Percentiles rank a stretch among this genome's conserved stretches.
These are phyloP conservation scores for Notodonta ziczac DNA, from an alignment of 2,888 invertebrate species.

Conservation along the genomic window DNA sequence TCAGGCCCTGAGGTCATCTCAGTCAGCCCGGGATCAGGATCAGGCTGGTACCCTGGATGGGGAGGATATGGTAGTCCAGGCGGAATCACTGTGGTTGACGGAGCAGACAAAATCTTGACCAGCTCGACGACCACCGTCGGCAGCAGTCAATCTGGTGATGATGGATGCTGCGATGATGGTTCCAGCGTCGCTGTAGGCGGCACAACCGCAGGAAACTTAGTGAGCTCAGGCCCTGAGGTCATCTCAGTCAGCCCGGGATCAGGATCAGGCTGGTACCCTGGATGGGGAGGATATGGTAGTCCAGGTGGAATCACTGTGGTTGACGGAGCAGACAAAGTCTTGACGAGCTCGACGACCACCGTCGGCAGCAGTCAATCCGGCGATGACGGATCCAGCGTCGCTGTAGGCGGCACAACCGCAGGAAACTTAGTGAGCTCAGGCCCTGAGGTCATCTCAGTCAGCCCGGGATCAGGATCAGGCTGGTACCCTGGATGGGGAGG, in stretches of 20 bases:
- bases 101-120: neutral
- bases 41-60: neutral
- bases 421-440: neutral
- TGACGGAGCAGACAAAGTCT: neutral
- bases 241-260: neutral
- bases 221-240: neutral
- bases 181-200: neutral
- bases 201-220: neutral
- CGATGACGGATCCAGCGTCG: neutral
- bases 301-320: neutral
- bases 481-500: neutral
- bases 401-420: neutral
- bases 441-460: neutral
- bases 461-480: neutral
- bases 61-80: neutral
- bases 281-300: neutral
- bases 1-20: neutral
- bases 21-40: neutral
- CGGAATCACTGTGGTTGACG: neutral
- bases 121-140: neutral
- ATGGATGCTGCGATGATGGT: neutral
- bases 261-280: neutral
- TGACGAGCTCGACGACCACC: neutral
- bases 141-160: neutral
- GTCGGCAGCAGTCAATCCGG: slow-evolving; percentile 1